Evolutionary conservation across 2,888 invertebrate genomes (phyloP), one percentile per base, ranked within the genome.

Genomic region (Myathropa florea): DNA sequence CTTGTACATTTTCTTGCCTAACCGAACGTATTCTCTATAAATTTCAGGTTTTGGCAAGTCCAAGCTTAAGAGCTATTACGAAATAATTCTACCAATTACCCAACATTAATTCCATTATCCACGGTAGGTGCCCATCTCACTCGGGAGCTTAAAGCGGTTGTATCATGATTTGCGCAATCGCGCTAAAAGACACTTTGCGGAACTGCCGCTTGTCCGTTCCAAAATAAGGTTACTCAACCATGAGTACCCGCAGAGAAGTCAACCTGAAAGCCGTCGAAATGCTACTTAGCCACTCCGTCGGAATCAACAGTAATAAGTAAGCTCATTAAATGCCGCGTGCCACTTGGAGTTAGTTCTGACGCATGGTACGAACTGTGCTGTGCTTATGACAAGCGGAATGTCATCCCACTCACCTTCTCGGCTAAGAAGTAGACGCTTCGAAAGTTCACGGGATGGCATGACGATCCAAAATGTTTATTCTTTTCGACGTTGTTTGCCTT

Each of bases 211-310:
- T 24, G 61, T 3, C n/a, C 63, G 64, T 28, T 12, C 39, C 65
- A 57, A 59, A 67, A 76, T 36, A 67, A 76, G 75, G 39, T 67
- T 67, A 76, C 75, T 75, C 64, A 75, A 67, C 75, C 46, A 75
- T 33, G 60, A 18, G 46, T 4, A 18, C 18, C 64, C 36, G 64
- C 73, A 55, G 14, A 10, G 57, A 6, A 55, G 33, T 73, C 59
- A 39, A 46, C 75, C 64, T 26, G 59, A 23, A 59, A 46, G 59
- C 57, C 72, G 18, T n/a, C 33, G 53, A 63, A 73, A 53, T 46
- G 53, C 64, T 18, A 18, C 30, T 39, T 28, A 36, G 57, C 57
- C 36, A 68, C 18, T 57, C 64, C 36, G 18, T 12, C 14, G 26
- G 59, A 65, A 64, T 65, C 57, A 75, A 76, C 65, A 28, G 75